These are phyloP conservation scores for Mastigias papua DNA, from an alignment of 30 jellyfish, hydroid and myxozoan species.

Conservation along the genomic window DNA sequence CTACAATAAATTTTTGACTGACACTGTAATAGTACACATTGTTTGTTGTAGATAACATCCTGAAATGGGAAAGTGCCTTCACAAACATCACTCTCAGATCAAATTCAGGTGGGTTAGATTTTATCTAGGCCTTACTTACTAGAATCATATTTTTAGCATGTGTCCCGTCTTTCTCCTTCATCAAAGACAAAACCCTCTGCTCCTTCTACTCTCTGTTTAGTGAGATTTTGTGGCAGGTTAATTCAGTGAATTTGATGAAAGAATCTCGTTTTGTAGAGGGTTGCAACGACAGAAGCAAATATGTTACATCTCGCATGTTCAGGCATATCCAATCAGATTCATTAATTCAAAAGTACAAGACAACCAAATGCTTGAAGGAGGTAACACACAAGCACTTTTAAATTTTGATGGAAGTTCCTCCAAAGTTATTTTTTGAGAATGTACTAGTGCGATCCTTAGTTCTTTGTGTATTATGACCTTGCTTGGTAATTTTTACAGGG, in stretches of 20 bases:
- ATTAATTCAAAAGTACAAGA: neutral
- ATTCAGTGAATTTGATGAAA: neutral
- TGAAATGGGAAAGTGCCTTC: neutral
- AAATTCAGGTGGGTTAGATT: neutral
- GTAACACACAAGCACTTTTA: neutral
- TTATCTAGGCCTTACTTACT: no score
- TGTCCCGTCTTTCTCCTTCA: neutral
- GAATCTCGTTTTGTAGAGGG: neutral
- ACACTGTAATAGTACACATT: neutral
- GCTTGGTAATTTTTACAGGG: no score
- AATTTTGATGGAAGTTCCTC: neutral
- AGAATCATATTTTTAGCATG: neutral
- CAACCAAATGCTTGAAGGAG: neutral
- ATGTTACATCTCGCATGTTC: neutral
- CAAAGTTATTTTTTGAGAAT: no score
- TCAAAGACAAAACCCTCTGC: no score
- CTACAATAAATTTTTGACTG: neutral
- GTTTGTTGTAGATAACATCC: neutral
- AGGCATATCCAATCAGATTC: neutral
- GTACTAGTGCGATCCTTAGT: no score
- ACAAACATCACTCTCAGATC: neutral
- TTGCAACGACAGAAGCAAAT: slow-evolving; percentile 1
- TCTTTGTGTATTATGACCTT: no score
- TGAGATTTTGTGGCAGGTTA: no score
- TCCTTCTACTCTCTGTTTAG: no score